phyloP scores from a whole-genome alignment of 2,888 invertebrate genomes.

The Platycheirus albimanus region DNA sequence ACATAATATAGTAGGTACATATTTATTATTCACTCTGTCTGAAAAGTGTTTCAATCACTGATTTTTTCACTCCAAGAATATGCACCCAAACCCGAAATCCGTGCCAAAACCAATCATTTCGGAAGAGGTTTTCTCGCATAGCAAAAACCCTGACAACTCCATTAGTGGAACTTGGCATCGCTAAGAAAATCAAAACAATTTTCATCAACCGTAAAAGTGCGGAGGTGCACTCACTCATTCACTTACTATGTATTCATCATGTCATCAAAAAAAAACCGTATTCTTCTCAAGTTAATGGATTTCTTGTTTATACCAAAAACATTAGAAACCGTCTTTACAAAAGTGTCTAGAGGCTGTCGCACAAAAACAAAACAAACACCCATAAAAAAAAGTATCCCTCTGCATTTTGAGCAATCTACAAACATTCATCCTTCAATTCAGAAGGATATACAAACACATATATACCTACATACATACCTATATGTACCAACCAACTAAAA shows the following conservation, averaged over 20 bases:
- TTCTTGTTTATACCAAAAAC: conserved; percentile 44
- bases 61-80: no score
- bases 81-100: no score
- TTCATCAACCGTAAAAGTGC: conserved; percentile 13
- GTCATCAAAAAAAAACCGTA: conserved; percentile 14
- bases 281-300: conserved; percentile 64
- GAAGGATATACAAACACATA: conserved; percentile 18
- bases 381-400: background rate
- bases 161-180: conserved; percentile 40
- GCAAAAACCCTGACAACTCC: conserved; percentile 47
- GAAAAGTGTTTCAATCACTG: no score
- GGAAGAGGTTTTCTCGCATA: background rate
- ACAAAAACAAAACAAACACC: conserved; percentile 22
- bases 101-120: no score
- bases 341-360: conserved; percentile 39
- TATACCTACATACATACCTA: no score
- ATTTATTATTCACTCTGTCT: no score
- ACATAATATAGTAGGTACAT: no score
- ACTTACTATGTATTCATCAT: conserved; percentile 5
- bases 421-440: conserved; percentile 24
- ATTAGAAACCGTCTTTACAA: conserved; percentile 17
- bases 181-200: conserved; percentile 37
- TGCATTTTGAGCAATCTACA: conserved; percentile 32
- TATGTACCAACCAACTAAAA: conserved; percentile 8
- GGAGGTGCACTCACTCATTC: conserved; percentile 20